A percentile compares a stretch with the other conserved stretches of the same genome.
These are phyloP conservation scores for Meda fulgida DNA, from an alignment of 2,797 vertebrate species.

Conservation along the genomic window DNA sequence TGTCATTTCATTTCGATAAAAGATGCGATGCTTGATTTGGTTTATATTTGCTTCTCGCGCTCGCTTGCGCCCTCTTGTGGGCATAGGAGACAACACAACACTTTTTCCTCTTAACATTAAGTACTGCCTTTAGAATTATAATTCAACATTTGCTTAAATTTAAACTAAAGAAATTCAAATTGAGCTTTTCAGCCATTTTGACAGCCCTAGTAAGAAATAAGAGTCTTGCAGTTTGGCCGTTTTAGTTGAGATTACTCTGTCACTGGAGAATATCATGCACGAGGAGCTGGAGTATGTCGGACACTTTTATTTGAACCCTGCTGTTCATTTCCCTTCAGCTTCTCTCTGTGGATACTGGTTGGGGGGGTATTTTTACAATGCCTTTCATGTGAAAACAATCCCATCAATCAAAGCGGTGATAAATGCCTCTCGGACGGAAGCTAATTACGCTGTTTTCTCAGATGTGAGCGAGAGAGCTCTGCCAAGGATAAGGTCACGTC, in stretches of 20 bases:
- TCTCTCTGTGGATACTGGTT: slow-evolving; percentile 56
- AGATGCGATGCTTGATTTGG: no score
- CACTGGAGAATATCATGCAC: slow-evolving; percentile 6
- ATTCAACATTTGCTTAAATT: no score
- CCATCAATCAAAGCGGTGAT: slow-evolving; percentile 43
- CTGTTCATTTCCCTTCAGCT: not conserved
- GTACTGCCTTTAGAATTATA: no score
- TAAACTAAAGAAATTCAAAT: no score
- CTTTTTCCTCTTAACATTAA: no score
- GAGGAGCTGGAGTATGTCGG: slow-evolving; percentile 13
- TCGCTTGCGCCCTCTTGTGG: no score
- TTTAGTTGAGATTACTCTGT: not conserved
- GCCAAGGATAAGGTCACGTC: slow-evolving; percentile 29
- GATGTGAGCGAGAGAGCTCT: slow-evolving; percentile 62
- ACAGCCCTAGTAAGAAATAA: no score
- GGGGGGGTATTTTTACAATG: slow-evolving; percentile 63
- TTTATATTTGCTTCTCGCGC: no score
- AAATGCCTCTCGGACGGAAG: slow-evolving; percentile 59
- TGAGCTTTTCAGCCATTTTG: no score
- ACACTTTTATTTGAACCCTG: slow-evolving; percentile 45
- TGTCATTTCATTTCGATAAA: no score
- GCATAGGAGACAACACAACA: no score
- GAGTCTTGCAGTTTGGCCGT: not conserved
- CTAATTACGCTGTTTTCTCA: slow-evolving; percentile 17
- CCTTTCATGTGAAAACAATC: slow-evolving; percentile 30